Percentiles rank a stretch among this genome's conserved stretches.
These are phyloP conservation scores for Gorsachius goisagi DNA, from an alignment of 2,113 vertebrate genomes.

Conservation along the genomic window DNA sequence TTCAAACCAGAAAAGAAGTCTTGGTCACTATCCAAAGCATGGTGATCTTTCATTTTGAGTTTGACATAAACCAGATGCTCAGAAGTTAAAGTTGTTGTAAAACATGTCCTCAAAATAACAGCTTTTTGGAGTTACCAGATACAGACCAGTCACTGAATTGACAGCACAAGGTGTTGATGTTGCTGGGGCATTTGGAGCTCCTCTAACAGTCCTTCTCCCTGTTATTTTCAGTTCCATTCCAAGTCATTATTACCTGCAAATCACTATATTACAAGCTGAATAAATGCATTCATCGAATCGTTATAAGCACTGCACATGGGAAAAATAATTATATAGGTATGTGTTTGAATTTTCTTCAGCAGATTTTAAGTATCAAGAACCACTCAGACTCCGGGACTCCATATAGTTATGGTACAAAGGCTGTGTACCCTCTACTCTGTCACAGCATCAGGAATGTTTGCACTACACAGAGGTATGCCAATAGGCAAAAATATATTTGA, in stretches of 20 bases:
- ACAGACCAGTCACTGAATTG: background rate
- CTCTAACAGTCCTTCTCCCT: background rate
- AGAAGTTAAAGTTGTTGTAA: background rate
- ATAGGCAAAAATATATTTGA: background rate
- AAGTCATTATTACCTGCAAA: background rate
- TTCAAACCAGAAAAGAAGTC: background rate
- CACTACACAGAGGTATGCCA: background rate
- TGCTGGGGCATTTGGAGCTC: background rate
- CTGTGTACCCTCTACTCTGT: background rate
- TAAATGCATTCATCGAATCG: background rate
- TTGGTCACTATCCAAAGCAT: background rate
- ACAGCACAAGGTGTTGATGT: background rate
- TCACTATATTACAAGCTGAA: background rate
- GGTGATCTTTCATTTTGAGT: background rate
- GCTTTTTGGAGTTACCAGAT: background rate
- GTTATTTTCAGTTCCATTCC: background rate
- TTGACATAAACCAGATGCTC: background rate
- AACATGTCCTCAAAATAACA: background rate
- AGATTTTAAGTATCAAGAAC: background rate
- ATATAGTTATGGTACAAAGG: background rate
- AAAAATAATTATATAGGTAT: background rate
- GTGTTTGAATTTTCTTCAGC: background rate
- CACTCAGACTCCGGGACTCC: background rate
- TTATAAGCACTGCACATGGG: background rate
- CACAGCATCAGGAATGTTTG: background rate